Percentiles rank a stretch among this genome's conserved stretches.
Conservation (phyloP, 2,113 vertebrate genomes). For the Cololabis saira region DNA sequence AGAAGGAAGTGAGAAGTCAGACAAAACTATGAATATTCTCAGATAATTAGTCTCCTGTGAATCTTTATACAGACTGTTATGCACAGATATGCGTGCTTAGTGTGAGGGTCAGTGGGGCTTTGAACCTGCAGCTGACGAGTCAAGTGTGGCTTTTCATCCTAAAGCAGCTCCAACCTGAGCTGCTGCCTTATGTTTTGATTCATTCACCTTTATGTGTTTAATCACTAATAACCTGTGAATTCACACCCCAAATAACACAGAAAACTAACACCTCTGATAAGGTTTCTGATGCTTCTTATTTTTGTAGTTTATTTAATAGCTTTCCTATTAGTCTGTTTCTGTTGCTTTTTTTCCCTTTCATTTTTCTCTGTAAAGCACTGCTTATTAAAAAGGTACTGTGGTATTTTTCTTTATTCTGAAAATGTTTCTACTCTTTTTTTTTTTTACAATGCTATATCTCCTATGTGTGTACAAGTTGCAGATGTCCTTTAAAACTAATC, state of each 20-base stretch:
- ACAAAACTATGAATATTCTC: neutral
- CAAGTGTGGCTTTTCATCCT: conserved; percentile 48
- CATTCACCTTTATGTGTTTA: conserved; percentile 35
- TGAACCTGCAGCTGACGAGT: conserved; percentile 53
- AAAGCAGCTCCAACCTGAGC: conserved; percentile 35
- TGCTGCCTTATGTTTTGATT: conserved; percentile 33
- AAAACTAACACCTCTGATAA: conserved; percentile 21
- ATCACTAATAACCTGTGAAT: conserved; percentile 22
- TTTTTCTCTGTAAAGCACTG: too few species aligned
- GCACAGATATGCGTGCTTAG: neutral
- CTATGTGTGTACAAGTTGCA: too few species aligned
- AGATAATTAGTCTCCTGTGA: neutral
- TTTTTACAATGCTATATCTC: too few species aligned
- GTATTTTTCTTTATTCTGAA: too few species aligned
- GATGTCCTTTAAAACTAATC: too few species aligned
- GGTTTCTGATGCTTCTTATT: conserved; percentile 9
- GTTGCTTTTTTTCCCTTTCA: too few species aligned
- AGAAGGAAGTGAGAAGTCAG: neutral
- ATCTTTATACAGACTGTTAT: neutral
- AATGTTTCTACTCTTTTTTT: too few species aligned
- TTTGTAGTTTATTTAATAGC: neutral
- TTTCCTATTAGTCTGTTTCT: neutral
- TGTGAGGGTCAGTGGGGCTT: conserved; percentile 43
- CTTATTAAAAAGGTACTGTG: too few species aligned
- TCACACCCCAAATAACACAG: conserved; percentile 15